Evolutionary conservation across 2,888 invertebrate species (phyloP).

Genomic region (Dilophus febrilis): DNA sequence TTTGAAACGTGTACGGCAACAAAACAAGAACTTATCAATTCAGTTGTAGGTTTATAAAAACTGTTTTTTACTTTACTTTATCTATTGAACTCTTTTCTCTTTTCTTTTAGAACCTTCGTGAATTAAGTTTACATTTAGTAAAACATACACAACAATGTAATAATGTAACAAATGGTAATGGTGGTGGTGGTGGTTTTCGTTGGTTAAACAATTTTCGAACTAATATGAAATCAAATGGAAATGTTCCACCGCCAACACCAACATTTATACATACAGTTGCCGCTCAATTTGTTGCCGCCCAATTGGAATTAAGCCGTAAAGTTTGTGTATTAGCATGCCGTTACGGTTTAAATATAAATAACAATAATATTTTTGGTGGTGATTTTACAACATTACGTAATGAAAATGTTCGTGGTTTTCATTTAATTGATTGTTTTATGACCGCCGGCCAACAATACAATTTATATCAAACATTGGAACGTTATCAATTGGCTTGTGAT

Average conservation of each 20-base stretch:
- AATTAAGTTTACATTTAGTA: slow-evolving; percentile 65
- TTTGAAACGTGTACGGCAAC: slow-evolving; percentile 73
- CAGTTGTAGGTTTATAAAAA: slow-evolving; percentile 40
- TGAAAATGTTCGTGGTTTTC: slow-evolving; percentile 59
- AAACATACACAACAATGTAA: slow-evolving; percentile 34
- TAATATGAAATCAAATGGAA: slow-evolving; percentile 30
- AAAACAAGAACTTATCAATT: slow-evolving; percentile 74
- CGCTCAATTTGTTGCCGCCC: slow-evolving; percentile 65
- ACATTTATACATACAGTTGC: slow-evolving; percentile 64
- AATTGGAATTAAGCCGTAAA: slow-evolving; percentile 60
- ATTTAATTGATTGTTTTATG: slow-evolving; percentile 35
- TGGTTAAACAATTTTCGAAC: too few species aligned
- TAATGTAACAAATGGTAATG: too few species aligned
- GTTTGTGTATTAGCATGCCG: slow-evolving; percentile 58
- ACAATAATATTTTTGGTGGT: too few species aligned
- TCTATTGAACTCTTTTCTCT: background rate
- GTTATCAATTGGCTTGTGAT: slow-evolving; percentile 63
- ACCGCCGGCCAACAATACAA: slow-evolving; percentile 49
- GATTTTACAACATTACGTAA: slow-evolving; percentile 43
- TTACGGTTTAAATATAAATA: too few species aligned
- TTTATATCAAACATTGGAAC: slow-evolving; percentile 61
- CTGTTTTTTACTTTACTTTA: background rate
- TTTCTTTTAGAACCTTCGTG: slow-evolving; percentile 53
- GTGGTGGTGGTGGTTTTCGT: slow-evolving; percentile 2
- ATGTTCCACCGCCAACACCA: slow-evolving; percentile 38